These are phyloP conservation scores for Trisateles emortualis DNA, from an alignment of 2,888 invertebrate genomes.

Conservation along the genomic window DNA sequence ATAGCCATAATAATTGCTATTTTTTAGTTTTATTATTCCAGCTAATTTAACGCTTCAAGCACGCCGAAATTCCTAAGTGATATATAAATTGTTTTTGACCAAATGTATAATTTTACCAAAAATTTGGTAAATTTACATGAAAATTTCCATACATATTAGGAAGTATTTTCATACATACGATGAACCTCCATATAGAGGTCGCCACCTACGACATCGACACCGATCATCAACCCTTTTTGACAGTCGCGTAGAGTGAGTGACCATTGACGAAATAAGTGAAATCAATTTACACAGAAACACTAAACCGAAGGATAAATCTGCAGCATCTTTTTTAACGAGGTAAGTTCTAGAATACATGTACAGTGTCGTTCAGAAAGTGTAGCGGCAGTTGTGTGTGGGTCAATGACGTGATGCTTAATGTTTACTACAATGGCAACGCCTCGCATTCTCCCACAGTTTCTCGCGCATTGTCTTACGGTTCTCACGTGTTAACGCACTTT, in stretches of 20 bases:
- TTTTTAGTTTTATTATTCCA: too few species aligned
- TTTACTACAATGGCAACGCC: slow-evolving; percentile 87
- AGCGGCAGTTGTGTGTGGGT: slow-evolving; percentile 53
- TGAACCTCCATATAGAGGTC: slow-evolving; percentile 46
- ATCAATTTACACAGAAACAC: slow-evolving; percentile 54
- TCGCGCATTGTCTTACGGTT: slow-evolving; percentile 78
- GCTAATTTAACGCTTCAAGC: too few species aligned
- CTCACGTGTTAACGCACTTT: slow-evolving; percentile 75
- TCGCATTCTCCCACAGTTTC: slow-evolving; percentile 84
- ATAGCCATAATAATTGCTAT: too few species aligned
- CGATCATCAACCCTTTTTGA: slow-evolving; percentile 53
- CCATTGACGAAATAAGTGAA: slow-evolving; percentile 65
- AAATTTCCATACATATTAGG: slow-evolving; percentile 30
- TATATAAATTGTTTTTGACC: too few species aligned
- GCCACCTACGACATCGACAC: slow-evolving; percentile 45
- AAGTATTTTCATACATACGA: slow-evolving; percentile 24
- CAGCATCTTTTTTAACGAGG: slow-evolving; percentile 49
- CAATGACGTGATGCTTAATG: slow-evolving; percentile 82
- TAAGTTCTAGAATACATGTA: slow-evolving; percentile 55
- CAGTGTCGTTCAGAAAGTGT: slow-evolving; percentile 53
- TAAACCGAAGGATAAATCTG: slow-evolving; percentile 45
- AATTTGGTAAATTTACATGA: not conserved
- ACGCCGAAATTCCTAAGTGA: too few species aligned
- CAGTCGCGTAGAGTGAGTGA: slow-evolving; percentile 55
- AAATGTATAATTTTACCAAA: not conserved